Conservation (phyloP, 2,113 vertebrate genomes). For the Rhea americana region DNA sequence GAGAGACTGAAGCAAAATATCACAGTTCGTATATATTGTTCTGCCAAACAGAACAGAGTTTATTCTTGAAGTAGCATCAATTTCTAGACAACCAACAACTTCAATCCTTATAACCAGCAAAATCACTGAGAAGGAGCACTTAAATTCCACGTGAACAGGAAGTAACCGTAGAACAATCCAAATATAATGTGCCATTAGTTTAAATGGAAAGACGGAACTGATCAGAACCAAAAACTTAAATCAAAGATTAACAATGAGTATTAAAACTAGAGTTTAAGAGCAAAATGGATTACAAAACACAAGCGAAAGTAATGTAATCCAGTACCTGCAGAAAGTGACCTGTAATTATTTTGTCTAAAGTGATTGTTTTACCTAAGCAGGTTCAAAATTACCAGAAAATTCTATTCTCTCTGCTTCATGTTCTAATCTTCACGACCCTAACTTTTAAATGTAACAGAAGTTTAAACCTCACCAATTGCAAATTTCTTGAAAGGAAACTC, state of each 20-base stretch:
- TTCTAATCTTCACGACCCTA: not conserved
- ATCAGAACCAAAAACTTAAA: not conserved
- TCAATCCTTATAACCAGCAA: not conserved
- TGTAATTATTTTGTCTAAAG: too few species aligned
- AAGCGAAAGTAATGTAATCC: too few species aligned
- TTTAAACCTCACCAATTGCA: not conserved
- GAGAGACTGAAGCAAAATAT: not conserved
- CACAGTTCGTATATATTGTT: not conserved
- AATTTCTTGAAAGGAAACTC: not conserved
- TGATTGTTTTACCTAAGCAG: too few species aligned
- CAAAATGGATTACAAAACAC: too few species aligned
- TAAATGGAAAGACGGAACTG: not conserved
- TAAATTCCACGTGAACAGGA: not conserved
- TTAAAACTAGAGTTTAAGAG: too few species aligned
- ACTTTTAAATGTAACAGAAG: not conserved
- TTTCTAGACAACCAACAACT: not conserved
- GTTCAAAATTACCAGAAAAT: not conserved
- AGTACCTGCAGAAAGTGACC: too few species aligned
- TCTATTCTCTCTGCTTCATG: not conserved
- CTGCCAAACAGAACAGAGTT: not conserved
- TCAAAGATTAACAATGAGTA: not conserved
- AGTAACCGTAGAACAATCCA: not conserved
- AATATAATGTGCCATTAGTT: not conserved
- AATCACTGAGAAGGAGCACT: accelerated
- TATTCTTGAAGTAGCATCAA: too few species aligned